phyloP scores from a whole-genome alignment of 2,113 vertebrate species.

The Protobothrops flavoviridis region DNA sequence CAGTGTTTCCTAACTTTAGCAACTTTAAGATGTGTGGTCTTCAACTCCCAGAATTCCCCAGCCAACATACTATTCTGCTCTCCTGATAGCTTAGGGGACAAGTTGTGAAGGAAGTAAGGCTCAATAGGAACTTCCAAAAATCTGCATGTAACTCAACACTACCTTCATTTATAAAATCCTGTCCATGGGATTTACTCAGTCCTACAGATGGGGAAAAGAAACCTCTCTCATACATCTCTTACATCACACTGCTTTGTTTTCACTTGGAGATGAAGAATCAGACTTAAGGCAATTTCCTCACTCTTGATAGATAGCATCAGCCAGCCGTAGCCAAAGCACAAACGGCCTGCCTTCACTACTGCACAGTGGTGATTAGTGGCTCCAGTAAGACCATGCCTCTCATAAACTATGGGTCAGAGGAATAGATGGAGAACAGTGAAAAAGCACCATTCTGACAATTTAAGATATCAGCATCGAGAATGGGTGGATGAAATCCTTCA shows the following conservation, averaged over 20 bases:
- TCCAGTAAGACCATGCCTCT: background rate
- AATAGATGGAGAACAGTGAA: background rate
- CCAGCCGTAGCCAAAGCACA: background rate
- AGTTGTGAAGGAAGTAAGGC: background rate
- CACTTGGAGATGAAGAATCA: background rate
- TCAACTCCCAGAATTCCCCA: background rate
- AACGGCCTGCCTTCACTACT: background rate
- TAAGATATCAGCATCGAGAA: background rate
- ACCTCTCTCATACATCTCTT: background rate
- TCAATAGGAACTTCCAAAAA: background rate
- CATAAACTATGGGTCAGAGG: background rate
- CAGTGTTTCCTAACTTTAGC: background rate
- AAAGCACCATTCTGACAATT: background rate
- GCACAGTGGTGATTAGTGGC: background rate
- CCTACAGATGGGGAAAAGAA: background rate
- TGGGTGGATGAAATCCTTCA: background rate
- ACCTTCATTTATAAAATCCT: background rate
- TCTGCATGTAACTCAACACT: background rate
- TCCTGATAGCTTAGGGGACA: background rate
- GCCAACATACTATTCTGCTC: background rate
- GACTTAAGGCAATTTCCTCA: background rate
- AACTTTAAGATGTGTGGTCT: background rate
- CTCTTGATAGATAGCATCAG: background rate
- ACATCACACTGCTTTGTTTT: background rate
- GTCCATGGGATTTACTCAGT: background rate